Percentiles rank a stretch among this genome's conserved stretches.
Evolutionary conservation across 35 echinoderm and acorn worm genomes (phyloP).

Genomic region (Diadema setosum): DNA sequence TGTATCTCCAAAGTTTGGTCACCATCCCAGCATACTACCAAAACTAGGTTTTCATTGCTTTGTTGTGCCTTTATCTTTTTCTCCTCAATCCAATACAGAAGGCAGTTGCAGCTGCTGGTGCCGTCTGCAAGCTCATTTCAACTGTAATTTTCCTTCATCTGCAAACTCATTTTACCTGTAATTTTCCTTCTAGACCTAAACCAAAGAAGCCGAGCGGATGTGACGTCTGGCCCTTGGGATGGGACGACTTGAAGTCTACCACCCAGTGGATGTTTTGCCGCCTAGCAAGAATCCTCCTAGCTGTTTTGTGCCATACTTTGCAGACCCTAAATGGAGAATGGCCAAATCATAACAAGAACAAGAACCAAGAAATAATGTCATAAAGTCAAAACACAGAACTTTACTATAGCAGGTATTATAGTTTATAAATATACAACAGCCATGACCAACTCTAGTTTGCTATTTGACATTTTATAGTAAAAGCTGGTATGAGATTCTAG

Average conservation of each 20-base stretch:
- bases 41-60: not conserved
- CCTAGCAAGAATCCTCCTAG: not conserved
- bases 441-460: not conserved
- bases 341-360: not conserved
- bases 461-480: not conserved
- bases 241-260: not conserved
- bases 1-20: no score
- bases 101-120: not conserved
- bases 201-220: constrained; percentile 4
- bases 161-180: not conserved
- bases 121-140: not conserved
- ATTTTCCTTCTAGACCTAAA: not conserved
- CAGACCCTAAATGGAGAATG: no score
- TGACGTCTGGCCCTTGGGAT: not conserved
- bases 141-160: not conserved
- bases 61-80: not conserved
- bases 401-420: not conserved
- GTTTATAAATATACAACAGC: not conserved
- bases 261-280: not conserved
- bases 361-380: not conserved
- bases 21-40: no score
- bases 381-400: not conserved
- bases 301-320: constrained; percentile 1
- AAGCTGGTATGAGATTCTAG: not conserved
- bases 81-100: not conserved